These are phyloP conservation scores for Amblyornis subalaris DNA, from an alignment of 2,113 vertebrate genomes.

Conservation along the genomic window DNA sequence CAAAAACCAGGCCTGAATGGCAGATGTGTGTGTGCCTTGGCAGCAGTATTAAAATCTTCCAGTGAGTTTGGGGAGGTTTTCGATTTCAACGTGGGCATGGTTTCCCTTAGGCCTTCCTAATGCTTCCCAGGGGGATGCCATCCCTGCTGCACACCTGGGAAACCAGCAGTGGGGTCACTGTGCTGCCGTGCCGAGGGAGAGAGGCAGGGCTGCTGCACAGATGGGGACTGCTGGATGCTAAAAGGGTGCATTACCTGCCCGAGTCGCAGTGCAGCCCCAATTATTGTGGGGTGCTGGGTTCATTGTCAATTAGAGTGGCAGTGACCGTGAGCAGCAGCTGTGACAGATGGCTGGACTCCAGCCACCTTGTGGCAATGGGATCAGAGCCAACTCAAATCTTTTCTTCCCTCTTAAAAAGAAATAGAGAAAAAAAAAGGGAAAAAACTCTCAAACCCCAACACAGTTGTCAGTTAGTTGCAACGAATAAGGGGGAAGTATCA, in stretches of 20 bases:
- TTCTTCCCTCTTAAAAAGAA: conserved; percentile 53
- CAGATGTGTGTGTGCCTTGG: conserved; percentile 23
- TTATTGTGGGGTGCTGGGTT: conserved; percentile 87
- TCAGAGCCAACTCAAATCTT: conserved; percentile 79
- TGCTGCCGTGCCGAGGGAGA: not conserved
- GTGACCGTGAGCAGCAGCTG: conserved; percentile 85
- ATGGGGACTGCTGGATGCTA: conserved; percentile 87
- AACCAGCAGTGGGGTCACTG: conserved; percentile 58
- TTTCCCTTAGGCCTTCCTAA: conserved; percentile 46
- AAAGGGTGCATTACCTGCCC: conserved; percentile 89
- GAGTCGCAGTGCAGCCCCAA: conserved; percentile 82
- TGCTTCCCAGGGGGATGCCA: not conserved
- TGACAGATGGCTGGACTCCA: conserved; percentile 92
- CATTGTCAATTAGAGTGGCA: conserved; percentile 93
- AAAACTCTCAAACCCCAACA: not conserved
- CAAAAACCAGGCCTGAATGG: not conserved
- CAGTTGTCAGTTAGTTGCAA: conserved; percentile 59
- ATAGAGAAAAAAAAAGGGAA: not conserved
- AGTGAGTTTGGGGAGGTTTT: conserved; percentile 2
- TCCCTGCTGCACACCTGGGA: not conserved
- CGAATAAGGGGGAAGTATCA: not conserved
- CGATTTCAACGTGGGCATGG: conserved; percentile 20
- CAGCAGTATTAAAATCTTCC: conserved; percentile 20
- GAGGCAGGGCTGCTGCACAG: conserved; percentile 68
- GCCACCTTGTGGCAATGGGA: conserved; percentile 82